Conservation (phyloP, 2,113 vertebrate genomes). For the Pseudolaguvia tuberculata region DNA sequence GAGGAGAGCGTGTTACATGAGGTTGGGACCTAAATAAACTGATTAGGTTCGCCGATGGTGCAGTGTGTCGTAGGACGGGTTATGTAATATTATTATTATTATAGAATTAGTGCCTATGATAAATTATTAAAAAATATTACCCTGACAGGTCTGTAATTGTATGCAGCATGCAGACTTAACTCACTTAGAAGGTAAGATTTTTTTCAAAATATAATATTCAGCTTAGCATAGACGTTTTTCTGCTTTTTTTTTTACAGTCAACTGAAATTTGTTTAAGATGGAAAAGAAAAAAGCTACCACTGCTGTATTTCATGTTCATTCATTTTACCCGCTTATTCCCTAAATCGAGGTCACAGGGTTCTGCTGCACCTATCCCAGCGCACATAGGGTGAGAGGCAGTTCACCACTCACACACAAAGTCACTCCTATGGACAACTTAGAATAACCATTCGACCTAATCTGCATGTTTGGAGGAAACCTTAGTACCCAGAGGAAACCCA, state of each 20-base stretch:
- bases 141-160: slow-evolving; percentile 89
- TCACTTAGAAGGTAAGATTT: slow-evolving; percentile 86
- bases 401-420: no score
- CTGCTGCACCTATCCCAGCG: no score
- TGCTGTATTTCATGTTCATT: no score
- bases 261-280: no score
- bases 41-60: slow-evolving; percentile 91
- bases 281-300: no score
- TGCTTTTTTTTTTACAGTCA: background rate
- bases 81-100: slow-evolving; percentile 88
- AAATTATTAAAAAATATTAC: slow-evolving; percentile 93
- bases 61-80: slow-evolving; percentile 89
- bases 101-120: slow-evolving; percentile 98
- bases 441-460: no score
- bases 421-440: no score
- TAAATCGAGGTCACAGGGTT: no score
- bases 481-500: no score
- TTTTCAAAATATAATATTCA: slow-evolving; percentile 82
- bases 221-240: background rate
- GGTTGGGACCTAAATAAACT: slow-evolving; percentile 82
- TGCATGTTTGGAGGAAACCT: no score
- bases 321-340: no score
- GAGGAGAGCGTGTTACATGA: slow-evolving; percentile 41
- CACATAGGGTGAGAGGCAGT: no score
- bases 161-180: slow-evolving; percentile 80